Evolutionary conservation across 1,140 invertebrate species (phyloP), one percentile per base, ranked within the genome.

Genomic region (Drosophila simulans): DNA sequence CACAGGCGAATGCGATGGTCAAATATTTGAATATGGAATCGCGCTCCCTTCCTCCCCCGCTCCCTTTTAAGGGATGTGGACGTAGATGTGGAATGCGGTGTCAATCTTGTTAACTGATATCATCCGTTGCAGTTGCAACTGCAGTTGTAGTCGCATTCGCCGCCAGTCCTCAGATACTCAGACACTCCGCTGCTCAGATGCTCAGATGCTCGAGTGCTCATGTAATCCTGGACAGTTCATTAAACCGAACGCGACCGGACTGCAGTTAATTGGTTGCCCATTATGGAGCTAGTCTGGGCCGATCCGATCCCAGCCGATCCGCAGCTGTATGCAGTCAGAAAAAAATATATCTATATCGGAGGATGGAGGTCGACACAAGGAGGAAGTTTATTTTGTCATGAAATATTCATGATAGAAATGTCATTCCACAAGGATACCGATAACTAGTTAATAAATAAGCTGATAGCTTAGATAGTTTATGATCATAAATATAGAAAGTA

Each of bases 11-110:
- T 71, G 83, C 62, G 76, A 86, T 54, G 54, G 62, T 49, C 71
- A 86, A 86, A 86, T 59, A 86, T 83, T 82, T 78, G 59, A 65
- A 82, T 81, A 66, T 73, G 42, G 57, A 69, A 45, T 60, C 55
- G 51, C 39, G 25, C 5, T 25, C 13, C 10, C 35, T 22, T 4
- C 40, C 35, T 31, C 22, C 15, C 15, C 22, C 20, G 17, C 11
- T 22, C n/a, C 48, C 49, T 45, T 45, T 4, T 11, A 45, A 12
- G 42, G 42, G 42, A 20, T 45, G 42, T 45, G 17, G 22, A 51
- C 27, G 42, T 56, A 20, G 53, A 17, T 35, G 55, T 45, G 48
- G 68, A 71, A 66, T 76, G 72, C 62, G 72, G 60, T 65, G 31
- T 75, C 48, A 71, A 75, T 76, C 40, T 66, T 66, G 72, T 74